Base-by-base conservation (phyloP, 2,113 vertebrate species). In the Grammomys dolichurus region DNA sequence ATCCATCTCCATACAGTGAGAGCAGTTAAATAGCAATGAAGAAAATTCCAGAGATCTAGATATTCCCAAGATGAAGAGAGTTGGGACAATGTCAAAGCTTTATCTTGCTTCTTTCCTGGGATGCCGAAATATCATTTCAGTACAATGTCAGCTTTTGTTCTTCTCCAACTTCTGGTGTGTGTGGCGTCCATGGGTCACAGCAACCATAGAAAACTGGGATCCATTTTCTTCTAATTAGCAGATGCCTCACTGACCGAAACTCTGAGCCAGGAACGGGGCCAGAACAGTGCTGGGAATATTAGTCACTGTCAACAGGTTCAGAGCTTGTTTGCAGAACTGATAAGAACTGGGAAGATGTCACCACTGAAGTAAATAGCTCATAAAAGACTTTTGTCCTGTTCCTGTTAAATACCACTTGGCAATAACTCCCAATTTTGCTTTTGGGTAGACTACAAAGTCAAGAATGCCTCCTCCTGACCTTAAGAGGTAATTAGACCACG, bases 121-220 rank as follows among this genome's bases (percentile, higher is more conserved):
- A 92, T 81, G 90, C 92, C 76, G 87, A 95, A 92, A 73, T 87
- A 81, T 75, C 67, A 17, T 78, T 95, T 48, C 13, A 56, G 60
- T 56, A 75, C 26, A 91, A 87, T 88, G 80, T 94, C 80, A 77
- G 72, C 91, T 72, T 96, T 95, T 87, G 82, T 73, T 96, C 77
- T 73, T 69, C 90, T 89, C 86, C 46, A 81, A 8, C 36, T 92
- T 94, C 80, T 92, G 40, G 63, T 73, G 85, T 78, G 19, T 10
- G 16, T 90, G 85, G 46, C 56, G 69, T 76, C 60, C n/a, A 1
- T 56, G 60, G 80, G 88, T 97, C 96, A 97, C 80, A 95, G 81
- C 92, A 89, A 72, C 72, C 85, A 89, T n/a, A 85, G 90, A 96
- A 98, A 97, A 46, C 76, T 97, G 96, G 86, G 93, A 96, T 46